Conservation (phyloP, 2,888 invertebrate species). For the Cancer borealis region DNA sequence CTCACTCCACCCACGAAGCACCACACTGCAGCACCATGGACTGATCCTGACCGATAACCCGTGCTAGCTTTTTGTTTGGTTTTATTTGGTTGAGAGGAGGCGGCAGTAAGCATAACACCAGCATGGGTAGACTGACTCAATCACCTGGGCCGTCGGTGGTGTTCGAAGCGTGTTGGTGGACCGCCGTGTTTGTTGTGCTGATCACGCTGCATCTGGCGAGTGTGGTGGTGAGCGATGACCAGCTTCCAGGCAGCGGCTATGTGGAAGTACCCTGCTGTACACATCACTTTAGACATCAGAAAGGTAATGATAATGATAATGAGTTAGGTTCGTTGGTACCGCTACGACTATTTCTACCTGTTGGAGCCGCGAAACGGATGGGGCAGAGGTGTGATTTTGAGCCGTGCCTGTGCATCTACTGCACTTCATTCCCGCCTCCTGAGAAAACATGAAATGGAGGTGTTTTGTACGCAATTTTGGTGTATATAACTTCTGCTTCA, state of each 20-base stretch:
- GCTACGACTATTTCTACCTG: background rate
- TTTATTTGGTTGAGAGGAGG: slow-evolving; percentile 20
- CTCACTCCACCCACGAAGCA: slow-evolving; percentile 18
- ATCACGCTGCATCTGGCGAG: background rate
- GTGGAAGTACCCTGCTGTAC: slow-evolving; percentile 76
- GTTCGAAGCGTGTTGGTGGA: slow-evolving; percentile 38
- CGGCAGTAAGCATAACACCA: background rate
- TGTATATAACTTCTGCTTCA: too few species aligned
- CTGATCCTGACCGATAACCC: slow-evolving; percentile 39
- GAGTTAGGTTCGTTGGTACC: too few species aligned
- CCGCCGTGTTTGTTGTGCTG: background rate
- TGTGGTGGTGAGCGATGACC: slow-evolving; percentile 57
- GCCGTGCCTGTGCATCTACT: background rate
- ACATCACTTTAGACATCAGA: slow-evolving; percentile 76
- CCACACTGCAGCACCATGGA: slow-evolving; percentile 59
- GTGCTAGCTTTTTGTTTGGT: slow-evolving; percentile 61
- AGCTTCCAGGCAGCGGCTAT: slow-evolving; percentile 66
- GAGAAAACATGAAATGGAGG: too few species aligned
- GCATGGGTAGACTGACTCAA: slow-evolving; percentile 35
- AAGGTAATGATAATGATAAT: slow-evolving; percentile 57
- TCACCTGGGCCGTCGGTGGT: background rate
- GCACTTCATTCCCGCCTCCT: background rate
- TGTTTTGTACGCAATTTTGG: too few species aligned
- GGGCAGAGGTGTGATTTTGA: background rate
- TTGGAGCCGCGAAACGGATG: background rate